Evolutionary conservation across 2,888 invertebrate species (phyloP), one percentile per base, ranked within the genome.

Genomic region (Antitype chi): DNA sequence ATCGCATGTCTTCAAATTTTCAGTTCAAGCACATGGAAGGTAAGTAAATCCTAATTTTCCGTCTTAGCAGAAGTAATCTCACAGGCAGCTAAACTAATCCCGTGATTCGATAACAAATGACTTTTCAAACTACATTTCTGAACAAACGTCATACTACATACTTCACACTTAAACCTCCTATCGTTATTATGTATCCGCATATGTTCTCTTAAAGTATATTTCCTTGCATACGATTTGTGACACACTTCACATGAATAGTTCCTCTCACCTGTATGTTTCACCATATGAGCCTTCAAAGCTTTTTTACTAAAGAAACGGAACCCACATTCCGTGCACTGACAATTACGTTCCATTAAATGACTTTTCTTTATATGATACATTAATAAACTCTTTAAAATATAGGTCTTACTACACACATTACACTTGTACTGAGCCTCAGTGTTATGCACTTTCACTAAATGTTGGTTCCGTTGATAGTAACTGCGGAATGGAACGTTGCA

Each of bases 281-380:
- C 87, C 88, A 88, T 88, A 60, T 88, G 88, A 0, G 88, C 96
- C 72, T 96, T 97, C 0, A 97, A 90, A 1, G 96, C 96, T 81
- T 97, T 97, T n/a, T 96, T 96, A 74, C 96, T 97, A 82, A 97
- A 97, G 74, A 97, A 97, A 68, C 95, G 90, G 63, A 94, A 95
- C 0, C 96, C 97, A 73, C 97, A 97, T 43, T 97, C 95, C 0
- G 94, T 93, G 47, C 97, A 97, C 68, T 95, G 95, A 75, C 94
- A 96, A 28, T 97, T 95, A 6, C 93, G 84, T 72, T 96, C 96
- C 95, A 95, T 96, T n/a, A 97, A 89, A 87, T 97, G 97, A 64
- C 92, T 92, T 64, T 94, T 94, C 75, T 95, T 96, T 38, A 96
- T 95, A 88, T 96, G 96, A 79, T 90, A 92, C 94, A 95, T 96